Percentiles rank a stretch among this genome's conserved stretches.
These are phyloP conservation scores for Myotis lucifugus DNA, from an alignment of 2,113 vertebrate genomes.

Conservation along the genomic window DNA sequence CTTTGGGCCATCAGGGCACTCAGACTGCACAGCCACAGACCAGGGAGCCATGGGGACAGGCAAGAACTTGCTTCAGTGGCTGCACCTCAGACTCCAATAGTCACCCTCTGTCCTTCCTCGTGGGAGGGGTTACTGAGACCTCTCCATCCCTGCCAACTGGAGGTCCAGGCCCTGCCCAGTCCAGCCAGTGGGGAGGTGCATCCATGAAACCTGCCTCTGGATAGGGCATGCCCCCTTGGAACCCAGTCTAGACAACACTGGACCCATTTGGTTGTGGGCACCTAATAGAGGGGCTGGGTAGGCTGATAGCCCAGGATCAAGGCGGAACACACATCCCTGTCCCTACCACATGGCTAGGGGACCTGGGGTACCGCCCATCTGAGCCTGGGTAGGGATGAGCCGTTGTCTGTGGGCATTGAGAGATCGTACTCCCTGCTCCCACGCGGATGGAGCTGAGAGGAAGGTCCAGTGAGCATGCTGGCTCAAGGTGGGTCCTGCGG, in stretches of 20 bases:
- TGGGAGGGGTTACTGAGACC: neutral
- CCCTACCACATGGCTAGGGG: fast-evolving
- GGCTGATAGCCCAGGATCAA: neutral
- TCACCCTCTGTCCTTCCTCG: neutral
- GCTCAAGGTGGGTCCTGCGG: neutral
- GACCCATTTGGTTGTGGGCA: neutral
- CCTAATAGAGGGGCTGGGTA: neutral
- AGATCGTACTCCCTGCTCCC: neutral
- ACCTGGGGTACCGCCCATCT: neutral
- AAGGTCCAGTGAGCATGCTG: neutral
- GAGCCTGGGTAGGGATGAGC: neutral
- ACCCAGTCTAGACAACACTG: neutral
- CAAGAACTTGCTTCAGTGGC: neutral
- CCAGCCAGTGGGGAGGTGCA: neutral
- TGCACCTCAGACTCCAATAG: neutral
- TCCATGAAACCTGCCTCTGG: neutral
- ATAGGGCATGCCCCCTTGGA: neutral
- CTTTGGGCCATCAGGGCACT: neutral
- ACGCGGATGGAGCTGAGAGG: neutral
- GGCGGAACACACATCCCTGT: neutral
- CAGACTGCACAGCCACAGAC: neutral
- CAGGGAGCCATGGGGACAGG: neutral
- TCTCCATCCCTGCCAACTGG: neutral
- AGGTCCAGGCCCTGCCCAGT: neutral
- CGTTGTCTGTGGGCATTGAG: neutral